Evolutionary conservation across 2,888 invertebrate genomes (phyloP).

Genomic region (Dioctria rufipes): DNA sequence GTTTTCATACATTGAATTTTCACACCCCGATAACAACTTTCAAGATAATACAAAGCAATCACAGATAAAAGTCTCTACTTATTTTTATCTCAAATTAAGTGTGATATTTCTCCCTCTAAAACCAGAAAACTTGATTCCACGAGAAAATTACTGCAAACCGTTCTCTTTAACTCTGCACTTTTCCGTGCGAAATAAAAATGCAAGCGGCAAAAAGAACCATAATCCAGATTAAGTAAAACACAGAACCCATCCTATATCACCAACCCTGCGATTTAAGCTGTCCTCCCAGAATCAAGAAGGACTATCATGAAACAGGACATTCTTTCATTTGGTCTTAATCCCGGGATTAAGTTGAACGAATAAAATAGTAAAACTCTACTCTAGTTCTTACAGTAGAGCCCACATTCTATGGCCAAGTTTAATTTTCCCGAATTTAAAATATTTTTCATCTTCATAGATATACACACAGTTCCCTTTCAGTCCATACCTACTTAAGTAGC

Average conservation of each 20-base stretch:
- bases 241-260: slow-evolving; percentile 5
- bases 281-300: slow-evolving; percentile 4
- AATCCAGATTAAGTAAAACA: slow-evolving; percentile 41
- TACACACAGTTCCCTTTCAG: not conserved
- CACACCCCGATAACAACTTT: too few relatives aligned
- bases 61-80: too few relatives aligned
- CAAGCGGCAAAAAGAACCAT: not conserved
- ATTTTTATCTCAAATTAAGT: not conserved
- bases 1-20: too few relatives aligned
- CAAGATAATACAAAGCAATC: too few relatives aligned
- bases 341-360: slow-evolving; percentile 33
- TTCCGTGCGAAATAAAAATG: not conserved
- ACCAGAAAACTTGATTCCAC: not conserved
- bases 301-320: slow-evolving; percentile 38
- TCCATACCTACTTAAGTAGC: not conserved
- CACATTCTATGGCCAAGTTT: slow-evolving; percentile 20
- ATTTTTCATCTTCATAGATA: not conserved
- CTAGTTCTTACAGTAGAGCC: not conserved
- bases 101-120: not conserved
- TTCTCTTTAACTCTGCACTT: slow-evolving; percentile 1
- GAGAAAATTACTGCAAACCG: not conserved
- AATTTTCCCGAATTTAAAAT: slow-evolving; percentile 10
- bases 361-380: slow-evolving; percentile 30
- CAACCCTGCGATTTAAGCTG: slow-evolving; percentile 15
- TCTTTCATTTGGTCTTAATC: slow-evolving; percentile 44